Base-by-base conservation (phyloP, 2,888 invertebrate species). In the Spicauda simplicius region DNA sequence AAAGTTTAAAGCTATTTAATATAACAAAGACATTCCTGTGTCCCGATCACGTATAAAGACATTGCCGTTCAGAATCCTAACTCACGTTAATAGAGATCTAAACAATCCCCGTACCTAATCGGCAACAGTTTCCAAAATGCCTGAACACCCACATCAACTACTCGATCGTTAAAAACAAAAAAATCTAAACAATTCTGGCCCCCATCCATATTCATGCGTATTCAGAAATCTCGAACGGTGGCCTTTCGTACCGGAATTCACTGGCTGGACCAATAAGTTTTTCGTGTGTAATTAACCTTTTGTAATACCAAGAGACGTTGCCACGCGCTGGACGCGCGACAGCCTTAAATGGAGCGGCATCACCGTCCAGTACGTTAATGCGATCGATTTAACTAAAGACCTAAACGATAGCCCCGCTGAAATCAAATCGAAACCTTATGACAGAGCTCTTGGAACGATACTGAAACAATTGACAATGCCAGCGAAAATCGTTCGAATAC, bases 251-350 rank as follows among this genome's bases (percentile, higher is more conserved):
- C 80, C 78, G 68, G 80, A 83, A 90, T 90, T 85, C 90, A 80
- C 75, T 68, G 65, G 77, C 80, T 72, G 71, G 84, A 72, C 74
- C 76, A 78, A 81, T 80, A 74, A 82, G 85, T 89, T 89, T 89
- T 90, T 89, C 81, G 80, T 73, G 71, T 73, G 78, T 81, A 88
- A 88, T 88, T 90, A 88, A 84, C 81, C 85, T 86, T 86, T 84
- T 83, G 81, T 80, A 81, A 80, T 82, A 79, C 77, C 78, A 79
- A 77, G 79, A 78, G 73, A 77, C 75, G 79, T 74, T 79, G 90
- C 88, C 90, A 90, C 90, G 89, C 88, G 90, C 80, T 80, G 68
- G 78, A 74, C 87, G 84, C 83, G 83, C 89, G 88, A 76, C 82
- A 82, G 64, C 74, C 86, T 80, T 84, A 89, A 70, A 87, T 77